A percentile compares a stretch with the other conserved stretches of the same genome.
These are phyloP conservation scores for Plutomurus gul DNA, from an alignment of 1,140 invertebrate species.

Conservation along the genomic window DNA sequence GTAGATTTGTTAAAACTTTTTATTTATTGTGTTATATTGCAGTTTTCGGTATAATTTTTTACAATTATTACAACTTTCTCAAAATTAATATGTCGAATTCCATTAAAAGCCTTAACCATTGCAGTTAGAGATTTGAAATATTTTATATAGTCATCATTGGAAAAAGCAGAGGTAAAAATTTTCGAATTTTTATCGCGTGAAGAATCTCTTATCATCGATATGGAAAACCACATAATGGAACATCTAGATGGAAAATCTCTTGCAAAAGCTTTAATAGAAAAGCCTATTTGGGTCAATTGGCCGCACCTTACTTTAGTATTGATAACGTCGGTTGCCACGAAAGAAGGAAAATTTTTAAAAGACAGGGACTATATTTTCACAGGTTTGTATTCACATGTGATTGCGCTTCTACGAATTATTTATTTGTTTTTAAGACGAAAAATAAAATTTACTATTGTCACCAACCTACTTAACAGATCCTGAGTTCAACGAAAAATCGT, in stretches of 20 bases:
- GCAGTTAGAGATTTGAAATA: too few relatives aligned
- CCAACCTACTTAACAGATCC: slow-evolving; percentile 1
- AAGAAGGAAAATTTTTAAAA: neutral
- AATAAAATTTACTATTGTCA: neutral
- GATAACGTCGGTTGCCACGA: neutral
- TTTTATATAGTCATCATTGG: too few relatives aligned
- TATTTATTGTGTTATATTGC: too few relatives aligned
- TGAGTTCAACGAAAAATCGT: neutral
- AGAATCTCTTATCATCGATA: slow-evolving; percentile 78
- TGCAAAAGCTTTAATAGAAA: slow-evolving; percentile 68
- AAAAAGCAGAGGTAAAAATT: slow-evolving; percentile 76
- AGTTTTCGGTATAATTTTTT: neutral
- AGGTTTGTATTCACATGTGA: neutral
- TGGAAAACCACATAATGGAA: slow-evolving; percentile 34
- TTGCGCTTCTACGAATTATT: neutral
- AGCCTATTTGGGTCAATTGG: slow-evolving; percentile 80
- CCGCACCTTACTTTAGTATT: slow-evolving; percentile 71
- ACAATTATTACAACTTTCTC: neutral
- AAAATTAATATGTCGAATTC: neutral
- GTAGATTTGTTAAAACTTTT: too few relatives aligned
- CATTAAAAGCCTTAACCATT: neutral
- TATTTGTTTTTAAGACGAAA: too few relatives aligned
- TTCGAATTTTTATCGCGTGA: slow-evolving; percentile 80
- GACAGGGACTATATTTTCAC: neutral
- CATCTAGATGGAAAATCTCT: neutral